Conservation (phyloP, 1,140 invertebrate genomes). For the Dendroctonus valens region DNA sequence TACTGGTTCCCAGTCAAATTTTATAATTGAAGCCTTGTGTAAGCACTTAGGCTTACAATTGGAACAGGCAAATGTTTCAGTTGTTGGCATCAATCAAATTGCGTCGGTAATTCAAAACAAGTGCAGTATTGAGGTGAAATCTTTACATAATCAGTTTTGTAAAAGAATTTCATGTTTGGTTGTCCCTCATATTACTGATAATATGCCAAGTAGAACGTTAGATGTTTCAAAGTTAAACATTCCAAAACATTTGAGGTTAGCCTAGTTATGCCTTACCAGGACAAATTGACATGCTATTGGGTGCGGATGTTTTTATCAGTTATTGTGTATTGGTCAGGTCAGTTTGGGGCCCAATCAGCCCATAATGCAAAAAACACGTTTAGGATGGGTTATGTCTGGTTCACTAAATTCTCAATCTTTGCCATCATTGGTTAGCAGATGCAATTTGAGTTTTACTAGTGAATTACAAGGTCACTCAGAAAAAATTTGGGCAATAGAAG, state of each 20-base stretch:
- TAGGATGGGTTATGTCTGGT: conserved; percentile 12
- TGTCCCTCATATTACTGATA: neutral
- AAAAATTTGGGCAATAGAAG: conserved; percentile 8
- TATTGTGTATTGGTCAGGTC: neutral
- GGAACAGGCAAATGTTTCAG: neutral
- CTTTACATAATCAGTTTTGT: neutral
- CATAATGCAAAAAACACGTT: conserved; percentile 9
- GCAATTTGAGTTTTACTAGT: neutral
- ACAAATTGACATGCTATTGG: conserved; percentile 9
- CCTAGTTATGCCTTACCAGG: conserved; percentile 5
- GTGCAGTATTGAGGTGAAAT: neutral
- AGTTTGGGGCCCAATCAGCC: neutral
- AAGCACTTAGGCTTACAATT: neutral
- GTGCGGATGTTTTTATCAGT: conserved; percentile 5
- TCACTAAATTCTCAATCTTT: neutral
- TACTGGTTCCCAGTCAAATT: conserved; percentile 15
- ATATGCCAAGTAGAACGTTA: neutral
- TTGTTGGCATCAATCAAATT: neutral
- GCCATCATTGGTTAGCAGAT: neutral
- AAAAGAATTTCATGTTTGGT: neutral
- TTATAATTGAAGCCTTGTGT: neutral
- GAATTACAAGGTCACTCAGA: conserved; percentile 4
- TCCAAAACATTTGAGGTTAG: conserved; percentile 1
- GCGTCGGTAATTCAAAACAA: neutral
- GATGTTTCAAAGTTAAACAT: conserved; percentile 1